Percentiles rank a stretch among this genome's conserved stretches.
These are phyloP conservation scores for Varanus salvator DNA, from an alignment of 2,113 vertebrate genomes.

Conservation along the genomic window DNA sequence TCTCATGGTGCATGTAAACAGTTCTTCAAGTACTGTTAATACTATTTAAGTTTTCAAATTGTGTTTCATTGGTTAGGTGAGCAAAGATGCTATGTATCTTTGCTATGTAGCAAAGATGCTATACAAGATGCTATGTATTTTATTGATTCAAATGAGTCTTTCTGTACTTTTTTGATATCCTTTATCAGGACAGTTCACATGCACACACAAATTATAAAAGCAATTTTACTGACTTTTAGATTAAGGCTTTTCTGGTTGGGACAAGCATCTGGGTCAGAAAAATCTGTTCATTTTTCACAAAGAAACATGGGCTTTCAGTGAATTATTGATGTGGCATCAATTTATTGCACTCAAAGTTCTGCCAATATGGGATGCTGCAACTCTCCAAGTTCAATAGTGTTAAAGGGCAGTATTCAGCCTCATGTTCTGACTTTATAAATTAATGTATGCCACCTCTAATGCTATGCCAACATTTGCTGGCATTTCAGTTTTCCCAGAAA, in stretches of 20 bases:
- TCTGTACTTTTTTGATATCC: not conserved
- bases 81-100: not conserved
- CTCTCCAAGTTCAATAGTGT: not conserved
- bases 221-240: not conserved
- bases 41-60: not conserved
- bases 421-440: too few species aligned
- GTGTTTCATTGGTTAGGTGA: not conserved
- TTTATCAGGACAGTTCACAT: not conserved
- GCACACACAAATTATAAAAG: not conserved
- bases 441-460: too few species aligned
- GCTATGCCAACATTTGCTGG: too few species aligned
- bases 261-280: not conserved
- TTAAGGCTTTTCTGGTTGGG: not conserved
- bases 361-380: not conserved
- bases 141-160: not conserved
- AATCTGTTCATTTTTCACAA: not conserved
- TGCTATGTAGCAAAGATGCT: too few species aligned
- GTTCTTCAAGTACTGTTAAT: not conserved
- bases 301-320: not conserved
- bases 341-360: not conserved
- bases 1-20: not conserved
- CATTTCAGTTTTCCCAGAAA: too few species aligned
- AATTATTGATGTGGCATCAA: not conserved
- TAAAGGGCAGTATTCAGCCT: too few species aligned
- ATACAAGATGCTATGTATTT: not conserved